These are phyloP conservation scores for Carettochelys insculpta DNA, from an alignment of 2,113 vertebrate genomes.

Conservation along the genomic window DNA sequence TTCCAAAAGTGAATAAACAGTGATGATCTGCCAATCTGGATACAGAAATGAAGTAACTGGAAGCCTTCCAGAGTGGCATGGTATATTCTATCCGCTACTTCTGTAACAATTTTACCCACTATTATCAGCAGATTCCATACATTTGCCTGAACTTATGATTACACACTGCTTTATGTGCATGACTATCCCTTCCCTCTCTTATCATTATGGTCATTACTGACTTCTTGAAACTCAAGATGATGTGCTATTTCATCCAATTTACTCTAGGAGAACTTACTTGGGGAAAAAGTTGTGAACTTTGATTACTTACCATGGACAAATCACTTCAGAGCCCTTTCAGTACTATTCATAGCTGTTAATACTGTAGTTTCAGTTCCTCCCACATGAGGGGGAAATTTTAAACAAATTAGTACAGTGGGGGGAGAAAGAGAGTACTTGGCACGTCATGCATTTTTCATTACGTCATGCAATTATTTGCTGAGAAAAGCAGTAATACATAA, in stretches of 20 bases:
- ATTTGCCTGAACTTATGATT: background rate
- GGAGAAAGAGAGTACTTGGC: constrained; percentile 1
- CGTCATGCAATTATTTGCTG: constrained; percentile 21
- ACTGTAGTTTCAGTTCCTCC: constrained; percentile 48
- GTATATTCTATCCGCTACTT: background rate
- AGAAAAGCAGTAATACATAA: background rate
- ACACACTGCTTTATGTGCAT: background rate
- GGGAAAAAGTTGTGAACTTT: background rate
- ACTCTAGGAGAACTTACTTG: background rate
- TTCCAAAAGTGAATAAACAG: background rate
- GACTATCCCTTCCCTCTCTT: background rate
- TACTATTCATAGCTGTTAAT: constrained; percentile 24
- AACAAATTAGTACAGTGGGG: constrained; percentile 33
- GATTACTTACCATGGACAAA: constrained; percentile 44
- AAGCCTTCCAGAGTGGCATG: background rate
- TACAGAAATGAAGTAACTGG: background rate
- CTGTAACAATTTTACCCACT: constrained; percentile 22
- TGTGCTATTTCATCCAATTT: constrained; percentile 24
- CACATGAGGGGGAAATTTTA: constrained; percentile 35
- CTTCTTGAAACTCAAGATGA: constrained; percentile 26
- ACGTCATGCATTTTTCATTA: constrained; percentile 44
- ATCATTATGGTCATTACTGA: background rate
- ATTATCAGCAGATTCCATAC: too few species aligned
- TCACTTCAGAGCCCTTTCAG: constrained; percentile 34
- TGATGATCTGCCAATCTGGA: background rate